Evolutionary conservation across 2,797 vertebrate genomes (phyloP), one percentile per base, ranked within the genome.

Genomic region (Clarias laeviceps): DNA sequence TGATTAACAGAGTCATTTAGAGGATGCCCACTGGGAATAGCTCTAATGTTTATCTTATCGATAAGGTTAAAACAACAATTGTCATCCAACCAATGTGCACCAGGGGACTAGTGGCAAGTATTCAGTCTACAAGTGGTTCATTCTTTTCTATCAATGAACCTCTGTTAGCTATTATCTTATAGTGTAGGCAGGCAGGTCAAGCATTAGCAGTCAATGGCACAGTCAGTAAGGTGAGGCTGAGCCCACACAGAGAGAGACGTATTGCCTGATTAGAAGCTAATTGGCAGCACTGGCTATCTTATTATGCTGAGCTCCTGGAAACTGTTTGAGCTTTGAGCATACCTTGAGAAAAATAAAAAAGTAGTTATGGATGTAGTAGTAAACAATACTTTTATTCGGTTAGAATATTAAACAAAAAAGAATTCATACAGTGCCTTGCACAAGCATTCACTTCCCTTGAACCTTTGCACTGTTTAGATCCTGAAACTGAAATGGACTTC

Each of bases 101-200:
- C 54, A 9, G 65, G 64, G 69, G 61, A 76, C 61, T 81, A 62
- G 77, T 76, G 56, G 68, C 73, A 69, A 79, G 73, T 56, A 72
- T 61, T 56, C 80, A 83, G 54, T 85, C 78, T 50, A 79, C 84
- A 87, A 87, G 61, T 72, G 64, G 64, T 86, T 76, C 80, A 88
- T 88, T 88, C 86, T 83, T 87, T 76, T 73, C 45, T 76, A 77
- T 88, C 73, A 86, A 90, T 89, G 80, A 74, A 76, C 85, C 74
- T 87, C 76, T 86, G 82, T 87, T 79, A 85, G 87, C 83, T 76
- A 85, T 89, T 85, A 88, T 89, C 84, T 84, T 84, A 64, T 72
- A 81, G 82, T 27, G 45, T 65, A 59, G 45, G 68, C 29, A 70
- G 54, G 72, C 56, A 68, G 83, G 77, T 85, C 73, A 85, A 73